These are phyloP conservation scores for Sthenelais limicola DNA, from an alignment of 2,888 invertebrate species.

Conservation along the genomic window DNA sequence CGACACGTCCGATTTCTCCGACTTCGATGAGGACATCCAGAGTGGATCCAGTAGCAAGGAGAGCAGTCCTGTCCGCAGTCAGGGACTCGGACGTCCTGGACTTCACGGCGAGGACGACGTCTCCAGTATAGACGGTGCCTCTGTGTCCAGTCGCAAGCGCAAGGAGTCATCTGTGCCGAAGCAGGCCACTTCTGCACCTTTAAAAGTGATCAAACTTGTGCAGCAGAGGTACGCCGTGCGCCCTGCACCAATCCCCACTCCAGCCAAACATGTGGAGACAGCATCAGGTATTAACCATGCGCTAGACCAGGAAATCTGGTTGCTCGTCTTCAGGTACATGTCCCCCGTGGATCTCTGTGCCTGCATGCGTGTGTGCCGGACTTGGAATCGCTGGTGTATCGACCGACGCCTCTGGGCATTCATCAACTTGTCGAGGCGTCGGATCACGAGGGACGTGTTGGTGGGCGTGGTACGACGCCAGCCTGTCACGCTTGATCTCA, in stretches of 20 bases:
- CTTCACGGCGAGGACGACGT: not conserved
- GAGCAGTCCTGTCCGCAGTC: not conserved
- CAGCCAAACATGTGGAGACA: slow-evolving; percentile 59
- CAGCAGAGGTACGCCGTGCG: slow-evolving; percentile 57
- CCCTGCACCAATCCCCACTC: slow-evolving; percentile 63
- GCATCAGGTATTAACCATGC: slow-evolving; percentile 57
- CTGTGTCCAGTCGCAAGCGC: slow-evolving; percentile 21
- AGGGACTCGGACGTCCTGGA: not conserved
- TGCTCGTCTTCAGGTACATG: slow-evolving; percentile 72
- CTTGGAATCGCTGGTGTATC: slow-evolving; percentile 89
- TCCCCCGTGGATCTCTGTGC: slow-evolving; percentile 76
- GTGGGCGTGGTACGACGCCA: slow-evolving; percentile 88
- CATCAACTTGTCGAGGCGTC: slow-evolving; percentile 79
- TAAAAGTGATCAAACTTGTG: slow-evolving; percentile 11
- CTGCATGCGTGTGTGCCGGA: slow-evolving; percentile 83
- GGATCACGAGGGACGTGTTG: slow-evolving; percentile 44
- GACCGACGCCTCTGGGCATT: slow-evolving; percentile 88
- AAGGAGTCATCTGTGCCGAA: not conserved
- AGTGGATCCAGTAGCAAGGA: slow-evolving; percentile 20
- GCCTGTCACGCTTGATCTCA: slow-evolving; percentile 86
- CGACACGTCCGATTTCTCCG: slow-evolving; percentile 23
- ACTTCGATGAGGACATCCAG: not conserved
- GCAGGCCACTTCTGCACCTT: not conserved
- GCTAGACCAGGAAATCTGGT: slow-evolving; percentile 69
- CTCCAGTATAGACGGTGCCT: slow-evolving; percentile 25